Base-by-base conservation (phyloP, 2,113 vertebrate species). In the Centrocercus urophasianus region DNA sequence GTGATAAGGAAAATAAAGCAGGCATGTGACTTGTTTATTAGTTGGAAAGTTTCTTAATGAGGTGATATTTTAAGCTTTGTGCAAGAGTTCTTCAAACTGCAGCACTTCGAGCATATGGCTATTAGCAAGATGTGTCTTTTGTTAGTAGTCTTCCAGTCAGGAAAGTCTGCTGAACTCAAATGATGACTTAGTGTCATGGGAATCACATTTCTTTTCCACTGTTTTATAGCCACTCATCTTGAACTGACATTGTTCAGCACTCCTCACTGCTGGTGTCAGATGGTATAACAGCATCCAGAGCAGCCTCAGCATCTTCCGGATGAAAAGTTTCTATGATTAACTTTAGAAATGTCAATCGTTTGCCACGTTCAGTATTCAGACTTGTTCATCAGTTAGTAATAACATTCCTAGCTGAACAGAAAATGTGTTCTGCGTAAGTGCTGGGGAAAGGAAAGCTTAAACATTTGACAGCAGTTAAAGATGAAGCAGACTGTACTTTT, bases 251-350 rank as follows among this genome's bases (percentile, higher is more conserved):
- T 45, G 59, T n/a, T 67, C 82, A 88, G 84, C 1, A 18, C 86
- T 88, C 86, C 48, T 89, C 72, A 42, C 47, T 61, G 81, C 83
- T 17, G 27, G 61, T 85, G 57, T 94, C 88, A 79, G 88, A 78
- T 76, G 86, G 65, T 67, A 32, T 57, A 92, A 79, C 81, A 92
- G 88, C 90, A 95, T 22, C 95, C 87, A 78, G 48, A 95, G 86
- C 93, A 90, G 83, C 70, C 83, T 90, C 89, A 60, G 88, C 66
- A 83, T 93, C 95, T 95, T 93, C 95, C 79, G 79, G 84, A 85
- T 94, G 92, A 95, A 84, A 94, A 92, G 84, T 80, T 96, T 79
- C 95, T 85, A 43, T 43, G 82, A 95, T 95, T 96, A 96, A 95
- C 84, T 92, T 88, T 72, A 86, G 90, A 92, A 93, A 88, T 11